phyloP scores from a whole-genome alignment of 2,113 vertebrate genomes.

The Cyphomyrus discorhynchus region DNA sequence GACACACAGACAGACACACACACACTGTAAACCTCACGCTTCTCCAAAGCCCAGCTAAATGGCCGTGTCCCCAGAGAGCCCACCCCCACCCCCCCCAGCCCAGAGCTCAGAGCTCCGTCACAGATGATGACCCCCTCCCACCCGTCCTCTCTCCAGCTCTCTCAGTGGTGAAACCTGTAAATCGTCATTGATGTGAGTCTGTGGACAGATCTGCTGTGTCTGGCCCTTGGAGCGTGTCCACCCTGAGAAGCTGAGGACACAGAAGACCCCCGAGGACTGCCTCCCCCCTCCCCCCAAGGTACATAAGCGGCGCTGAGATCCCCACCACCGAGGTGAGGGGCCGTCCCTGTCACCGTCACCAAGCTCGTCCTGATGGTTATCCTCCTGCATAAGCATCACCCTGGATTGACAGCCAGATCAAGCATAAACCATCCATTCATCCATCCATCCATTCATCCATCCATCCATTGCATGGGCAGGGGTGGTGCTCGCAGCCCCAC shows the following conservation, averaged over 20 bases:
- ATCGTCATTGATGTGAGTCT: neutral
- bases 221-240: neutral
- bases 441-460: neutral
- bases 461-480: neutral
- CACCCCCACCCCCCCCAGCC: neutral
- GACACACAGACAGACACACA: no score
- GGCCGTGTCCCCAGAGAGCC: neutral
- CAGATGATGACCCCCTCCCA: neutral
- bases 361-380: neutral
- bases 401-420: neutral
- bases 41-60: neutral
- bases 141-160: neutral
- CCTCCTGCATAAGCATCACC: neutral
- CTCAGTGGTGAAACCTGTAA: neutral
- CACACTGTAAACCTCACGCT: constrained; percentile 4
- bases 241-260: neutral
- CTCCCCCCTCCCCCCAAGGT: neutral
- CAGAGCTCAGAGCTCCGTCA: neutral
- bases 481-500: neutral
- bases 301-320: neutral
- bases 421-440: neutral
- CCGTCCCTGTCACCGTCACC: neutral
- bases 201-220: neutral
- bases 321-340: neutral
- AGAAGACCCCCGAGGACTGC: neutral